Conservation (phyloP, 1,140 invertebrate genomes). For the Bombus turneri region DNA sequence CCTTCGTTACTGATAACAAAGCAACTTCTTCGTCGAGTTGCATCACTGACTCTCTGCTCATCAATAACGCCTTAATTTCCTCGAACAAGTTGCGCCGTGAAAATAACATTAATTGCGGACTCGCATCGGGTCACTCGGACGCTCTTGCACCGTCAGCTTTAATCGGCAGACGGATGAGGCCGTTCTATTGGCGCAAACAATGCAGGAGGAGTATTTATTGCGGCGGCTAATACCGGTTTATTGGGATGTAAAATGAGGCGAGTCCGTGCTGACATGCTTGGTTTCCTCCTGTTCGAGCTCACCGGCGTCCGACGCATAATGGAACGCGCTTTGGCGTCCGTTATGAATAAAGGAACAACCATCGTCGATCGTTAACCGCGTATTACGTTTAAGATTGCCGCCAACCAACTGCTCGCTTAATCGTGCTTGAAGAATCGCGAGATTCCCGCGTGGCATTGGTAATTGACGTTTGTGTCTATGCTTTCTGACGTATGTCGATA, state of each 20-base stretch:
- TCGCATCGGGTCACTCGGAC: slow-evolving; percentile 46
- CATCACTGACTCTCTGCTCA: too few relatives aligned
- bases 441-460: neutral
- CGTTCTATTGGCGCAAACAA: slow-evolving; percentile 68
- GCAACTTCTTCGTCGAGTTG: neutral
- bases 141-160: slow-evolving; percentile 63
- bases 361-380: slow-evolving; percentile 31
- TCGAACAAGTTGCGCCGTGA: neutral
- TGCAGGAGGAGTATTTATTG: slow-evolving; percentile 72
- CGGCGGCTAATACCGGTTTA: slow-evolving; percentile 74
- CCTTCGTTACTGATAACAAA: neutral
- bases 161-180: slow-evolving; percentile 60
- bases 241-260: slow-evolving; percentile 76
- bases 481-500: too few relatives aligned
- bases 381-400: neutral
- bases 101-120: slow-evolving; percentile 43
- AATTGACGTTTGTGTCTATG: too few relatives aligned
- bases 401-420: too few relatives aligned
- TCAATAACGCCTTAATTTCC: neutral
- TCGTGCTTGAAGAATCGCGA: neutral
- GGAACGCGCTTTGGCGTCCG: slow-evolving; percentile 21
- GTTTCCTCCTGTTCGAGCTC: slow-evolving; percentile 55
- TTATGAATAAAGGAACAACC: slow-evolving; percentile 47
- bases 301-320: slow-evolving; percentile 49
- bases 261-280: slow-evolving; percentile 69